These are phyloP conservation scores for Gasterosteus nipponicus DNA, from an alignment of 2,113 vertebrate species.

Conservation along the genomic window DNA sequence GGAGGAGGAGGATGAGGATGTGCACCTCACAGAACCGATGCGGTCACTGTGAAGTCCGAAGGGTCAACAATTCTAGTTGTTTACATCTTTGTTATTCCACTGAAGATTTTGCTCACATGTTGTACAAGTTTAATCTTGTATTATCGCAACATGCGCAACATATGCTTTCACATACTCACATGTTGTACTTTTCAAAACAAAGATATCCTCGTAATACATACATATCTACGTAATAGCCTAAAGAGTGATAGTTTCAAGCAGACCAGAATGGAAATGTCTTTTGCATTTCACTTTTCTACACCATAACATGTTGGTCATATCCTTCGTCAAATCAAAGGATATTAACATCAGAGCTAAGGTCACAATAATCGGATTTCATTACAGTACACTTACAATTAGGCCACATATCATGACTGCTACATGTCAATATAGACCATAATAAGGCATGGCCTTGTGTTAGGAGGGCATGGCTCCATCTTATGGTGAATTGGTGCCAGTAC, in stretches of 20 bases:
- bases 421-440: background rate
- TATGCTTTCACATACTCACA: no score
- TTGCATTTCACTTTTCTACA: background rate
- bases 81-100: background rate
- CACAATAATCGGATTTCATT: background rate
- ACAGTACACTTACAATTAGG: background rate
- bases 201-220: background rate
- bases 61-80: background rate
- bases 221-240: background rate
- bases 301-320: background rate
- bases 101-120: background rate
- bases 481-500: slow-evolving; percentile 46
- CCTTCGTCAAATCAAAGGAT: background rate
- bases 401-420: background rate
- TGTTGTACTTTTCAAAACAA: background rate
- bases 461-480: slow-evolving; percentile 56
- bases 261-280: background rate
- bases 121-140: no score
- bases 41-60: background rate
- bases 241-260: background rate
- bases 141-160: no score
- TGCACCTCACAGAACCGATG: slow-evolving; percentile 15
- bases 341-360: background rate
- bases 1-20: slow-evolving; percentile 1
- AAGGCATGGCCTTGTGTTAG: background rate